These are phyloP conservation scores for Cinara cedri DNA, from an alignment of 2,888 invertebrate genomes.

Conservation along the genomic window DNA sequence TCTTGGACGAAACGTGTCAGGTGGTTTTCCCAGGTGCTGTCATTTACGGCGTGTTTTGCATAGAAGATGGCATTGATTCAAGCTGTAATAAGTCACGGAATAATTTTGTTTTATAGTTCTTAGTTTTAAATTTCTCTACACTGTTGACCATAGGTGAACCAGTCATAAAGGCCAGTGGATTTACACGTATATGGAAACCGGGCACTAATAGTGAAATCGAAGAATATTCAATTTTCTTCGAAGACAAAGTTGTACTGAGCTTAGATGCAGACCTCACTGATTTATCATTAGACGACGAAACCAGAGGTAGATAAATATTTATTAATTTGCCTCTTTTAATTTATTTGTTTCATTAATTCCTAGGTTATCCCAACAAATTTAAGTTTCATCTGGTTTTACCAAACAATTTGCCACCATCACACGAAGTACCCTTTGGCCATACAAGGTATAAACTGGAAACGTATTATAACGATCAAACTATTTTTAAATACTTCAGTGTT, in stretches of 20 bases:
- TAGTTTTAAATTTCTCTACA: background rate
- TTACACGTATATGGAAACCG: slow-evolving; percentile 21
- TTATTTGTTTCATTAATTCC: background rate
- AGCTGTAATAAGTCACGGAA: background rate
- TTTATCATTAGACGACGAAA: background rate
- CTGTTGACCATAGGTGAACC: background rate
- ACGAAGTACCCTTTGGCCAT: slow-evolving; percentile 49
- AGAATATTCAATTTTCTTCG: background rate
- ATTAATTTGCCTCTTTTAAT: background rate
- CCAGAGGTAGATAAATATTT: background rate
- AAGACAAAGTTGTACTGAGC: background rate
- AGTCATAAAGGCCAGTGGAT: slow-evolving; percentile 11
- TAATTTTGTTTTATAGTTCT: background rate
- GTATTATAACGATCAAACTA: background rate
- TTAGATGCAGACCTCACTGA: background rate
- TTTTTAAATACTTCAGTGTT: slow-evolving; percentile 21
- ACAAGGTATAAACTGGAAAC: slow-evolving; percentile 36
- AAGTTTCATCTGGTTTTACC: slow-evolving; percentile 35
- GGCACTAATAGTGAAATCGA: background rate
- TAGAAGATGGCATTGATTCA: background rate
- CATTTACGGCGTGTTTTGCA: background rate
- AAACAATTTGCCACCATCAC: slow-evolving; percentile 38
- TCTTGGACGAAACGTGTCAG: slow-evolving; percentile 1
- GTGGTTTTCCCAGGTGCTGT: slow-evolving; percentile 11
- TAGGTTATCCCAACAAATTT: slow-evolving; percentile 28